phyloP scores from a whole-genome alignment of 2,113 vertebrate genomes.

The Neolamprologus tretocephalus region DNA sequence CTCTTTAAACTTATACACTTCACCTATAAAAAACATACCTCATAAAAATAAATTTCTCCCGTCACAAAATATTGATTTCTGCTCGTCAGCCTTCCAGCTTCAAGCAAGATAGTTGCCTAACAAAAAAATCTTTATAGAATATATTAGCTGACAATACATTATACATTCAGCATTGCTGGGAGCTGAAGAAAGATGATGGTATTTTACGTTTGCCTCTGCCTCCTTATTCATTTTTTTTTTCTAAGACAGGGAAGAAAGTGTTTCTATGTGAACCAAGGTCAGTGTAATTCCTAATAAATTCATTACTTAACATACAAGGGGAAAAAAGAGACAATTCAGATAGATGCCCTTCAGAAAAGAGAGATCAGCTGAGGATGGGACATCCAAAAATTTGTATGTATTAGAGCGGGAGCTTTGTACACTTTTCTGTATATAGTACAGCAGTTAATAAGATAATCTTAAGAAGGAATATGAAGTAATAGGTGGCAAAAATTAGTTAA shows the following conservation, averaged over 20 bases:
- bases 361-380: neutral
- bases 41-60: neutral
- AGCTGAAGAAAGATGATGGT: neutral
- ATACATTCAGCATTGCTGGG: slow-evolving; percentile 1
- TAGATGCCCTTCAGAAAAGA: neutral
- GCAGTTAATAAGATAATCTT: neutral
- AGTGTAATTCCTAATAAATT: neutral
- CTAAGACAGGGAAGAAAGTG: rapidly evolving
- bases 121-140: neutral
- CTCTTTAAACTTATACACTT: neutral
- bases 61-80: neutral
- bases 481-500: neutral
- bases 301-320: neutral
- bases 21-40: neutral
- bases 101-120: neutral
- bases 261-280: slow-evolving; percentile 6
- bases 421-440: neutral
- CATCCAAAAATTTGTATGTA: neutral
- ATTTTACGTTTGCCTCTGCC: neutral
- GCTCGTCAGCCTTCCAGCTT: neutral
- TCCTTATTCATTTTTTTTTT: neutral
- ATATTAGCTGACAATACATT: neutral
- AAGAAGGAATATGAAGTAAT: neutral
- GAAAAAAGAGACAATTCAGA: neutral
- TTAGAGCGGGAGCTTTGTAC: neutral